These are phyloP conservation scores for Drosophila repleta DNA, from an alignment of 1,140 invertebrate species.

Conservation along the genomic window DNA sequence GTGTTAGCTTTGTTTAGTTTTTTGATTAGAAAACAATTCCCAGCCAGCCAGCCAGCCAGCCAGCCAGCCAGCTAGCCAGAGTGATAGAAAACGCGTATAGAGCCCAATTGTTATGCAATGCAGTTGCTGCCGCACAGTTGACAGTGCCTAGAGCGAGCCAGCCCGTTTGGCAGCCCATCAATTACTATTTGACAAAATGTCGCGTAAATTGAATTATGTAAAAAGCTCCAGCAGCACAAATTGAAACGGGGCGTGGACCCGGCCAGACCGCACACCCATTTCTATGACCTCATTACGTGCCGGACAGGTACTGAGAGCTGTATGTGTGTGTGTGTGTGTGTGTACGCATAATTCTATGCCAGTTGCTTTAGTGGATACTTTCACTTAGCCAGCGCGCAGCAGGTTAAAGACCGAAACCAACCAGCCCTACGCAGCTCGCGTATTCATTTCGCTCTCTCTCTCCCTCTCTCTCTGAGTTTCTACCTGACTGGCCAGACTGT, in stretches of 20 bases:
- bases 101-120: slow-evolving; percentile 23
- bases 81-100: background rate
- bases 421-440: slow-evolving; percentile 9
- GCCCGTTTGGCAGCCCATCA: slow-evolving; percentile 30
- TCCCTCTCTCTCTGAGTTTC: background rate
- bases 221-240: slow-evolving; percentile 13
- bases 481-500: slow-evolving; percentile 7
- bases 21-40: slow-evolving; percentile 76
- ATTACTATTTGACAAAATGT: slow-evolving; percentile 64
- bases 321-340: slow-evolving; percentile 3
- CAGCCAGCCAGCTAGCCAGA: background rate
- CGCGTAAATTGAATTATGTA: slow-evolving; percentile 67
- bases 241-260: background rate
- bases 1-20: slow-evolving; percentile 70
- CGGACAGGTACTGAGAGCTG: slow-evolving; percentile 12
- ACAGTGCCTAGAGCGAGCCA: background rate
- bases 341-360: slow-evolving; percentile 24
- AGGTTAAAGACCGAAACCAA: slow-evolving; percentile 41
- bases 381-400: slow-evolving; percentile 8
- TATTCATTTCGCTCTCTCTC: slow-evolving; percentile 21
- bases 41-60: slow-evolving; percentile 9
- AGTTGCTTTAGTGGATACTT: slow-evolving; percentile 18
- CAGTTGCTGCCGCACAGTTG: background rate
- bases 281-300: slow-evolving; percentile 60
- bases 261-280: slow-evolving; percentile 31